phyloP scores from a whole-genome alignment of 2,888 invertebrate species.

The Seira ritae region DNA sequence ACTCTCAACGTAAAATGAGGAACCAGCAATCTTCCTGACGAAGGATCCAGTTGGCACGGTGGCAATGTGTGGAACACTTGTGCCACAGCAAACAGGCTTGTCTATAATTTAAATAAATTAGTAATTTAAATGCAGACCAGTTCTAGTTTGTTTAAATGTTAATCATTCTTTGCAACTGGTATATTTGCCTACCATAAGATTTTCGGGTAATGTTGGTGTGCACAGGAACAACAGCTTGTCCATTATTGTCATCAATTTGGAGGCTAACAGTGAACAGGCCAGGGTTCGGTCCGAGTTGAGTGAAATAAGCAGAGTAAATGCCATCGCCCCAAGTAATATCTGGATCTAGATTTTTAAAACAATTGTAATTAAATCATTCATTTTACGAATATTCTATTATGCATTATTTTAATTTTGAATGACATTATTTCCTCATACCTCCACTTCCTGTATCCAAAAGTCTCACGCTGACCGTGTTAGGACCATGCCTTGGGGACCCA shows the following conservation, averaged over 20 bases:
- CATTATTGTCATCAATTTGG: slow-evolving; percentile 73
- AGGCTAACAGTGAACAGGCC: slow-evolving; percentile 75
- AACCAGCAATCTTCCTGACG: slow-evolving; percentile 72
- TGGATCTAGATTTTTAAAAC: slow-evolving; percentile 73
- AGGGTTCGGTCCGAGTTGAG: slow-evolving; percentile 73
- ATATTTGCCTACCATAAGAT: slow-evolving; percentile 64
- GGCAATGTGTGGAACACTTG: slow-evolving; percentile 72
- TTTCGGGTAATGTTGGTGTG: slow-evolving; percentile 72
- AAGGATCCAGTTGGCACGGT: slow-evolving; percentile 74
- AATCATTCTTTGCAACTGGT: neutral
- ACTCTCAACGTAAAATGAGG: slow-evolving; percentile 73
- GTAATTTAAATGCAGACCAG: neutral
- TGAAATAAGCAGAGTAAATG: slow-evolving; percentile 76
- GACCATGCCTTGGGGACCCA: slow-evolving; percentile 67
- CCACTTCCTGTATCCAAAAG: slow-evolving; percentile 72
- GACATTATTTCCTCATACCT: slow-evolving; percentile 61
- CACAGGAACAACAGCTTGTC: slow-evolving; percentile 73
- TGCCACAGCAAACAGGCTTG: slow-evolving; percentile 74
- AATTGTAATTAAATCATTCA: slow-evolving; percentile 24
- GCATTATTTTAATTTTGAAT: neutral
- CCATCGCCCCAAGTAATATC: slow-evolving; percentile 76
- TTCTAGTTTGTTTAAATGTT: neutral
- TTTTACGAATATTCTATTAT: neutral
- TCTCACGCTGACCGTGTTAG: slow-evolving; percentile 69
- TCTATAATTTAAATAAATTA: slow-evolving; percentile 59